phyloP scores from a whole-genome alignment of 1,140 invertebrate genomes.

The Solenopsis invicta region DNA sequence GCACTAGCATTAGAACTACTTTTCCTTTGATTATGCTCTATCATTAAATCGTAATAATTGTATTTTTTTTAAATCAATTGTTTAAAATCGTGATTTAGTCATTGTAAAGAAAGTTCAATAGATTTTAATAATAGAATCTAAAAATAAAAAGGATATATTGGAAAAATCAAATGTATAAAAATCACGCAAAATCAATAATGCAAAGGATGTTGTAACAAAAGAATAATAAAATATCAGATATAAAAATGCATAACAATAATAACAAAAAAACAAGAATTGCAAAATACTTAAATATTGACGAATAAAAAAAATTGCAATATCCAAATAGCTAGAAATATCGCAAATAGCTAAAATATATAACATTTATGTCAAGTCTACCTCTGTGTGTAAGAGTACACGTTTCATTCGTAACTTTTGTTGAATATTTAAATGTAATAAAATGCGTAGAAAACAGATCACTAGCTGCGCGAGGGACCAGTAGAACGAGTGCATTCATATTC shows the following conservation, averaged over 20 bases:
- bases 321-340: too few species aligned
- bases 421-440: constrained; percentile 38
- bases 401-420: constrained; percentile 17
- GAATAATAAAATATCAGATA: background rate
- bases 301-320: background rate
- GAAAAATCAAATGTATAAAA: background rate
- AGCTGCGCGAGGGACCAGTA: background rate
- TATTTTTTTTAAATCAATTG: background rate
- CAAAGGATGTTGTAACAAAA: background rate
- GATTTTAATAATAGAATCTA: background rate
- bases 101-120: background rate
- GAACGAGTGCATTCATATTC: constrained; percentile 55
- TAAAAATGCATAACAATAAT: background rate
- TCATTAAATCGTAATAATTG: background rate
- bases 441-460: constrained; percentile 44
- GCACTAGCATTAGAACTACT: background rate
- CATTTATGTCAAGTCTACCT: background rate
- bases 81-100: background rate
- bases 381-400: background rate
- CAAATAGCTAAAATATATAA: background rate
- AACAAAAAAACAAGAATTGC: background rate
- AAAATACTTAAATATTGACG: background rate
- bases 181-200: background rate
- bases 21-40: background rate
- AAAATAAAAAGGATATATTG: constrained; percentile 21